These are phyloP conservation scores for Limonius californicus DNA, from an alignment of 1,140 invertebrate genomes.

Conservation along the genomic window DNA sequence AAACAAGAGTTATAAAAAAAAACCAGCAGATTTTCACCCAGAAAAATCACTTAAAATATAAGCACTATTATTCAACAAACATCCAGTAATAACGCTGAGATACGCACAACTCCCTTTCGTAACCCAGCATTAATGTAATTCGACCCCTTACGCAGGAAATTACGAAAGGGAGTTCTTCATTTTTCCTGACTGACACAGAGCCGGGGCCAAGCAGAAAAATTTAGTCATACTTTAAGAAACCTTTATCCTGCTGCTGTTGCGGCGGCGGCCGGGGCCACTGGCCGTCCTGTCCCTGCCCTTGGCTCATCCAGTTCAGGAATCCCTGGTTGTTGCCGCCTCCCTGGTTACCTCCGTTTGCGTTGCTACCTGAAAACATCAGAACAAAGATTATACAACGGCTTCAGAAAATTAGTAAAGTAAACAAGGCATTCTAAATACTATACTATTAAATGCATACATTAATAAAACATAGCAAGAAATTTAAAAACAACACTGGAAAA, in stretches of 20 bases:
- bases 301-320: conserved; percentile 46
- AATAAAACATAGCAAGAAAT: background rate
- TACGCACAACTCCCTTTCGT: background rate
- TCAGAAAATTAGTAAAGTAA: too few relatives aligned
- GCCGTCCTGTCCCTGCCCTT: conserved; percentile 37
- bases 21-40: too few relatives aligned
- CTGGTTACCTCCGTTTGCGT: conserved; percentile 41
- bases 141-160: too few relatives aligned
- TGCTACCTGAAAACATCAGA: conserved; percentile 31
- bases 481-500: background rate
- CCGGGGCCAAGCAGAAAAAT: conserved; percentile 3
- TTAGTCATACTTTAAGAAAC: conserved; percentile 46
- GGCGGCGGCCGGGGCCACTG: conserved; percentile 45
- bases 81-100: too few relatives aligned
- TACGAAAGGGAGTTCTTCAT: background rate
- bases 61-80: too few relatives aligned
- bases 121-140: too few relatives aligned
- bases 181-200: background rate
- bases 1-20: too few relatives aligned
- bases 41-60: too few relatives aligned
- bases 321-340: conserved; percentile 42
- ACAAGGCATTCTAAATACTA: too few relatives aligned
- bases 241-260: conserved; percentile 43
- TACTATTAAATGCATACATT: background rate
- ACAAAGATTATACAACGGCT: too few relatives aligned